Base-by-base conservation (phyloP, 2,888 invertebrate genomes). In the Cryptocephalus moraei region DNA sequence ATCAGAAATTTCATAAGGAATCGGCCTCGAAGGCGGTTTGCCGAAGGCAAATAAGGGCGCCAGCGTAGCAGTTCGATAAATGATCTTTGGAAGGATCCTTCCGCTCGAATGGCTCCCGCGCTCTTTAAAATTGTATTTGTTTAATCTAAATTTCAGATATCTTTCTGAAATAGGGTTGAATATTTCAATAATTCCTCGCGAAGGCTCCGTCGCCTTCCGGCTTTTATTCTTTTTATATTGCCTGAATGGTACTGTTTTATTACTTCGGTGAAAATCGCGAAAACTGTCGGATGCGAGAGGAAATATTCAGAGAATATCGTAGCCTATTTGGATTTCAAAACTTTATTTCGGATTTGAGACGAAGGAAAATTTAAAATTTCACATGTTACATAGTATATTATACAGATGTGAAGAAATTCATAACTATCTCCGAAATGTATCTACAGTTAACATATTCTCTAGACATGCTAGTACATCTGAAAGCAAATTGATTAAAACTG, bases 71-170 rank as follows among this genome's bases (percentile, higher is more conserved):
- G 22, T 22, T 57, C 52, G 57, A 61, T 62, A 63, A 63, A 62
- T 56, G 59, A 58, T 59, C 59, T 56, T 51, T 58, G 41, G 48
- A 53, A 55, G 61, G 62, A 61, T 62, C 63, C 56, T 62, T 62
- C 55, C 65, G 64, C 63, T 62, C 53, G 57, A 58, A 56, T 60
- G 56, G 56, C 54, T 61, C 55, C 60, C 56, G 54, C 66, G 61
- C 65, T 67, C 65, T 64, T 63, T 61, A 60, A 66, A 67, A 68
- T 67, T 67, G 65, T 67, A 65, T 68, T 68, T 68, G 68, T 67
- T 67, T 67, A 68, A 67, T 68, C 68, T 67, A 65, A 67, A 68
- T 64, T 68, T 65, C 63, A 67, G 67, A 68, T 68, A 64, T 64
- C 54, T 56, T 57, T 53, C 52, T 50, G 49, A 54, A 53, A 54